These are phyloP conservation scores for Plestiodon gilberti DNA, from an alignment of 2,113 vertebrate genomes.

Conservation along the genomic window DNA sequence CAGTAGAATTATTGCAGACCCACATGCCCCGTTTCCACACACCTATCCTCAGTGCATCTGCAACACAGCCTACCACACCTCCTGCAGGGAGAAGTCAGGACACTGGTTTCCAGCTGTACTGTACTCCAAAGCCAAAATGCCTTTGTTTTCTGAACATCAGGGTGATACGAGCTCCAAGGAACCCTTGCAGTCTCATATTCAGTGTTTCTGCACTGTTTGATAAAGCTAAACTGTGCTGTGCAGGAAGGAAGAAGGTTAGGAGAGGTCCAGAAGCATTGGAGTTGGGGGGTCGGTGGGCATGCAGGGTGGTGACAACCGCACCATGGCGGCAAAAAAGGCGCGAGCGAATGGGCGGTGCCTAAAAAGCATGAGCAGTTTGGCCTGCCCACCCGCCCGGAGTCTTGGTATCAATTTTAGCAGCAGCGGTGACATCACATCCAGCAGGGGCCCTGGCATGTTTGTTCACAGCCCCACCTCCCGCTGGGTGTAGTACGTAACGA, in stretches of 20 bases:
- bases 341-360: too few species aligned
- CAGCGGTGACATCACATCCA: too few species aligned
- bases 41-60: constrained; percentile 12
- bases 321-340: too few species aligned
- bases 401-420: too few species aligned
- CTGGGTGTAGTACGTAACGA: too few species aligned
- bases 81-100: neutral
- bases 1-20: constrained; percentile 56
- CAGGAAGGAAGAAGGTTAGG: neutral
- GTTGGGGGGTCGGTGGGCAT: too few species aligned
- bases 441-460: too few species aligned
- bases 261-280: too few species aligned
- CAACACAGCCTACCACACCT: neutral
- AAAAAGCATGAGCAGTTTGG: too few species aligned
- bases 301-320: too few species aligned
- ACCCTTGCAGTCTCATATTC: neutral
- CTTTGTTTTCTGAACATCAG: neutral
- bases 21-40: neutral
- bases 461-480: too few species aligned
- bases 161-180: neutral
- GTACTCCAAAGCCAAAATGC: neutral
- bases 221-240: neutral
- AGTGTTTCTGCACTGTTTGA: neutral
- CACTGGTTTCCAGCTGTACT: neutral
- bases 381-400: too few species aligned